Evolutionary conservation across 2,797 vertebrate genomes (phyloP), one percentile per base, ranked within the genome.

Genomic region (Alcedo quadribrachys): DNA sequence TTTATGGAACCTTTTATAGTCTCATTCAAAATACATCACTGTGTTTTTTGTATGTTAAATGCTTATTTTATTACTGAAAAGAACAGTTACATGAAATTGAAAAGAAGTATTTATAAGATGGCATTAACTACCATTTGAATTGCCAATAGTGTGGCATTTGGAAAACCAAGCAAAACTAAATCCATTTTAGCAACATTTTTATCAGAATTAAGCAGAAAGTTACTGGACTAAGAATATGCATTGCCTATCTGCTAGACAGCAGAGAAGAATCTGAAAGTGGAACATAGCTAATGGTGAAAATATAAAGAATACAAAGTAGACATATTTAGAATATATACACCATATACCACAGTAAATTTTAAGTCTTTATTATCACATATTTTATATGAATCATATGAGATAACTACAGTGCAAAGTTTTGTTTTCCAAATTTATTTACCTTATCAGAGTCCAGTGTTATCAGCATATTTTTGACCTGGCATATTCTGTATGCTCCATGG

Each of bases 41-140:
- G 20, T 5, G 32, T 74, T 93, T 93, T 78, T 81, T 61, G 21
- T 63, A 57, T 65, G 5, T 54, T 79, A 61, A 84, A 76, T 84
- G 13, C 6, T 82, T 85, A 74, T 87, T 87, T 90, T 81, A 85
- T 87, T 85, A 48, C n/a, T 53, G 35, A 81, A 75, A 75, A 46
- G 12, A 33, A 17, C 17, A 73, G n/a, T 57, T 86, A 58, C 15
- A 28, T 77, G 48, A 42, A 83, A 84, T 20, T 57, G 28, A 46
- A 69, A 61, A 83, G 60, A 87, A 61, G 2, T 10, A 61, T 67
- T 91, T 27, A 71, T 21, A 71, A 89, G 60, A 70, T 65, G 15
- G 1, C 42, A 57, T 58, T 74, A 63, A 43, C 15, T 84, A 45
- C 9, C 6, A 53, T 37, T 66, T 84, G 60, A 70, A 81, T 54